Conservation (phyloP, 2,797 vertebrate species). For the Ciconia nigra region DNA sequence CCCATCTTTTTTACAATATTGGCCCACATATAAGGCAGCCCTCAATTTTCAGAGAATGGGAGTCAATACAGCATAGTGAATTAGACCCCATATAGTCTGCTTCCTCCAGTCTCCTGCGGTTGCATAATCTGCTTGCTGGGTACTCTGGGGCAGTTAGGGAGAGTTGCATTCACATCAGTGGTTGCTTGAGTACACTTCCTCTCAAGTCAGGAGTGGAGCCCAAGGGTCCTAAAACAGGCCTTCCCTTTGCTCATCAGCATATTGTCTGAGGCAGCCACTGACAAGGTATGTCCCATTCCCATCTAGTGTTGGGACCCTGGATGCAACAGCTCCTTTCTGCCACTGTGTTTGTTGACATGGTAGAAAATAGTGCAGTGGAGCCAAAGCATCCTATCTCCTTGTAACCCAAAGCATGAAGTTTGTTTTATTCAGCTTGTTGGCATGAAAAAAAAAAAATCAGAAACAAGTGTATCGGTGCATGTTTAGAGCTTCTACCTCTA, state of each 20-base stretch:
- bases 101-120: not conserved
- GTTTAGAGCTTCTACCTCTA: not conserved
- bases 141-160: not conserved
- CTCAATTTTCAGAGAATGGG: not conserved
- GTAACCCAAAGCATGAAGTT: not conserved
- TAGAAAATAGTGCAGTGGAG: not conserved
- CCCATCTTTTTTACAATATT: not conserved
- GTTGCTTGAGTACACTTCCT: not conserved
- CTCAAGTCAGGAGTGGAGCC: not conserved
- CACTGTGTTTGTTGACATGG: rapidly evolving
- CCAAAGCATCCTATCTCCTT: not conserved
- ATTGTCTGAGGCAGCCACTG: not conserved
- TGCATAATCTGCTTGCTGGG: not conserved
- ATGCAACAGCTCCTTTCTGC: not conserved
- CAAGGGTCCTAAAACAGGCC: not conserved
- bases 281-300: not conserved
- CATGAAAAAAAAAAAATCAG: not conserved
- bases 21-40: not conserved
- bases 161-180: not conserved
- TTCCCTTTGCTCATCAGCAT: not conserved
- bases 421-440: not conserved
- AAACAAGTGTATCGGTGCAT: not conserved
- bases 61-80: not conserved
- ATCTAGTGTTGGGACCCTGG: not conserved
- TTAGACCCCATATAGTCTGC: not conserved